Conservation (phyloP, 2,113 vertebrate species). For the Leptobrachium ailaonicum region DNA sequence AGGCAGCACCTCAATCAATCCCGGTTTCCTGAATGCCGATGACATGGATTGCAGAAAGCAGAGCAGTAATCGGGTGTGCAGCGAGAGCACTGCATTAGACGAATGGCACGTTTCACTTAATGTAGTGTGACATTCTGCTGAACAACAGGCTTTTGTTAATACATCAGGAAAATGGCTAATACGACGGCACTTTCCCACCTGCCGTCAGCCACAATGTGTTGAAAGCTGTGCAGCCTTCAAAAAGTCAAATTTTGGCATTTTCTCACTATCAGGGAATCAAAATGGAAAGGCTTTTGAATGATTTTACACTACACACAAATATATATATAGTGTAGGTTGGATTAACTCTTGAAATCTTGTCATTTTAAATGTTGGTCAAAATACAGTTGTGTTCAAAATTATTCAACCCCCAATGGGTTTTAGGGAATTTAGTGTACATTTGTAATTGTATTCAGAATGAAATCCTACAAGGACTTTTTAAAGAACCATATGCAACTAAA, state of each 20-base stretch:
- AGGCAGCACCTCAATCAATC: not conserved
- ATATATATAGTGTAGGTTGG: no score
- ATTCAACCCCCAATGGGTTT: no score
- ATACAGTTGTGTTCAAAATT: no score
- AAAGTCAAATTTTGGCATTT: not conserved
- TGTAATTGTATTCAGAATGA: no score
- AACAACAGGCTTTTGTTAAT: slow-evolving; percentile 27
- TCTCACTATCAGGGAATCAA: no score
- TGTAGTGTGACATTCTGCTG: slow-evolving; percentile 38
- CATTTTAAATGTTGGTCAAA: no score
- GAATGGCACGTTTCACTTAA: slow-evolving; percentile 27
- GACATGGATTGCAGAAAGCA: slow-evolving; percentile 12
- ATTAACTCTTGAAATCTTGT: no score
- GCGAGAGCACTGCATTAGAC: not conserved
- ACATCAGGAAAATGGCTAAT: slow-evolving; percentile 30
- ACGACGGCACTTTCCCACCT: slow-evolving; percentile 17
- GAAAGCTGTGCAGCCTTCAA: not conserved
- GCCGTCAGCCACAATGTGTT: slow-evolving; percentile 1
- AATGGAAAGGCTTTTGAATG: no score
- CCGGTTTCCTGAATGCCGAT: not conserved
- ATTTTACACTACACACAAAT: no score
- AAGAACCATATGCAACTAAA: no score
- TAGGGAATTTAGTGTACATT: no score
- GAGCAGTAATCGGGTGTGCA: slow-evolving; percentile 6
- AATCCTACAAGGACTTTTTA: no score